Evolutionary conservation across 2,797 vertebrate species (phyloP), one percentile per base, ranked within the genome.

Genomic region (Fundulus diaphanus): DNA sequence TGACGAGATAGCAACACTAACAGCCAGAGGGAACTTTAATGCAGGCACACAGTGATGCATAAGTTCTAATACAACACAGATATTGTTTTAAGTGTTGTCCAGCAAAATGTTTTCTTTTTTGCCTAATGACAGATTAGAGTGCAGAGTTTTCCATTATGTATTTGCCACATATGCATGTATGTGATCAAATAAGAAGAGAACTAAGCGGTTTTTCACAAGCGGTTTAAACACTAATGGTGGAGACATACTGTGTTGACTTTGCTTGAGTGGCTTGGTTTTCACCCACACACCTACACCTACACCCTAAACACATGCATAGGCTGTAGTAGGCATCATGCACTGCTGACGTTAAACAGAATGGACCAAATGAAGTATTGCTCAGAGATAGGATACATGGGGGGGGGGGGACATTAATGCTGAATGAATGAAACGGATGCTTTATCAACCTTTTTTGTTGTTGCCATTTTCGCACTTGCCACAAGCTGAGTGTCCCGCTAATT

Each of bases 401-500:
- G 24, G 40, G n/a, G 31, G 54, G 4, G 31, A 18, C 37, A 49
- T 65, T 56, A 48, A 76, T 35, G 29, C 9, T 8, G 8, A 31
- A 61, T 79, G 24, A 82, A 35, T 37, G 40, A 46, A 42, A 59
- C 20, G 8, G n/a, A 44, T 37, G 22, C 52, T 76, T 75, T 31
- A 52, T 68, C 15, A 5, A 61, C 22, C 24, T 51, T 51, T 74
- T 68, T 56, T 5, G 8, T 63, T 37, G 11, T 11, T n/a, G 3
- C 4, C 12, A 18, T 37, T 77, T 79, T 74, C 63, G 31, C 46
- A 63, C 63, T 51, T 82, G 73, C 24, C 42, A 63, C 57, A 70
- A 12, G n/a, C 44, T 52, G 35, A 76, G 74, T 70, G 68, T 87
- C 73, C 85, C 70, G 76, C 83, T 73, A 74, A 57, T 72, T 83